A percentile compares a stretch with the other conserved stretches of the same genome.
Evolutionary conservation across 2,113 vertebrate species (phyloP).

Genomic region (Rostratula benghalensis): DNA sequence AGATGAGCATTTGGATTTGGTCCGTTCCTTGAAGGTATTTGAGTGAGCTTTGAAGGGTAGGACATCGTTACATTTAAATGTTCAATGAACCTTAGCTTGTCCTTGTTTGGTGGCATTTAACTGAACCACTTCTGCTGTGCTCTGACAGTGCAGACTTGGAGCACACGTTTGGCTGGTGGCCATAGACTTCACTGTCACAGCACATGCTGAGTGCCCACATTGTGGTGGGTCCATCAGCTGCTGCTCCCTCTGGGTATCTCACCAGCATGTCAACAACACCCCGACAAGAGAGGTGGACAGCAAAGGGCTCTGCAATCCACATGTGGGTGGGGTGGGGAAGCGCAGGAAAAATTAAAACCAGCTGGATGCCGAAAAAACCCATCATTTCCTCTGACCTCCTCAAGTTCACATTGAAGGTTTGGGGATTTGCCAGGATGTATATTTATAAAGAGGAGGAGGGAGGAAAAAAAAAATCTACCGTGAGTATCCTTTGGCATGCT

Average conservation of each 20-base stretch:
- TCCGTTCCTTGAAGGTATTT: not conserved
- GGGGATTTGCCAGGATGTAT: not conserved
- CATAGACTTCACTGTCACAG: not conserved
- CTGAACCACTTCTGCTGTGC: not conserved
- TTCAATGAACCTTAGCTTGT: not conserved
- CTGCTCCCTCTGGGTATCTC: not conserved
- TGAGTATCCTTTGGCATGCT: not conserved
- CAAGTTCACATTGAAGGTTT: not conserved
- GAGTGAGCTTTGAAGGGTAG: not conserved
- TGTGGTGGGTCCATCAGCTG: not conserved
- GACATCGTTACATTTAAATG: rapidly evolving
- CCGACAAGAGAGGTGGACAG: not conserved
- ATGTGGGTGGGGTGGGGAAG: rapidly evolving
- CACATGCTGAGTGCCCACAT: rapidly evolving
- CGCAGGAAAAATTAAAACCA: not conserved
- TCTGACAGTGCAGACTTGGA: not conserved
- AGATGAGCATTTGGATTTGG: not conserved
- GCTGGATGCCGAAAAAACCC: not conserved
- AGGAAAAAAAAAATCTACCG: rapidly evolving
- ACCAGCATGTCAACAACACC: not conserved
- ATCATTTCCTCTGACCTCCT: not conserved
- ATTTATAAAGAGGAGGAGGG: not conserved
- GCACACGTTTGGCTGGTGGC: rapidly evolving
- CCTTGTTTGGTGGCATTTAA: not conserved
- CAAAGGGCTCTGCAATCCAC: not conserved